These are phyloP conservation scores for Eclectus roratus DNA, from an alignment of 2,113 vertebrate genomes.

Conservation along the genomic window DNA sequence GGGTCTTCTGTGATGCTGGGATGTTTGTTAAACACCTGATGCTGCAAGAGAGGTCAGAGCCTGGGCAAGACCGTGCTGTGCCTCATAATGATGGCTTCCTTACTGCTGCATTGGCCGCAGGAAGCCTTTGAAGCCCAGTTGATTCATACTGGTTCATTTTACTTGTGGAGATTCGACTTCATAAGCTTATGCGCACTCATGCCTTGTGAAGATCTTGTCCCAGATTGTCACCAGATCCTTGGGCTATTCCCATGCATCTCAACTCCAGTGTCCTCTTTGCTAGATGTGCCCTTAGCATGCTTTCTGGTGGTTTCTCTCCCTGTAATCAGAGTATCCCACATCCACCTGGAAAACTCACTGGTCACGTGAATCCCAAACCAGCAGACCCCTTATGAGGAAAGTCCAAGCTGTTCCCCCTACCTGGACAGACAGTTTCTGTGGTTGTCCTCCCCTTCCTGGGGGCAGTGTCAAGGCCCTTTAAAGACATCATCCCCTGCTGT, in stretches of 20 bases:
- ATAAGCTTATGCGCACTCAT: neutral
- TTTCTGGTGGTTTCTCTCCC: neutral
- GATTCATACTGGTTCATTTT: neutral
- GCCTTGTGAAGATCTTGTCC: neutral
- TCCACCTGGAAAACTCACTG: neutral
- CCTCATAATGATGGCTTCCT: neutral
- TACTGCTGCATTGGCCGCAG: neutral
- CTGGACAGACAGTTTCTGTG: neutral
- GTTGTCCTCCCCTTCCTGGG: neutral
- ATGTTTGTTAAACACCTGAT: neutral
- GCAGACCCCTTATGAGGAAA: neutral
- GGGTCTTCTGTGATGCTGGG: neutral
- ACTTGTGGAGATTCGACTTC: neutral
- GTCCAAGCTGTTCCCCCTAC: rapidly evolving
- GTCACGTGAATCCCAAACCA: neutral
- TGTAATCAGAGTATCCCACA: neutral
- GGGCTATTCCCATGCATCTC: neutral
- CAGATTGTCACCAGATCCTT: neutral
- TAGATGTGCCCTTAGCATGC: neutral
- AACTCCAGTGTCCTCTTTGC: neutral
- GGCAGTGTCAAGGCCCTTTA: neutral
- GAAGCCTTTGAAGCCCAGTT: neutral
- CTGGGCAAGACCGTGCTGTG: rapidly evolving
- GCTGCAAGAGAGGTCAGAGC: neutral
- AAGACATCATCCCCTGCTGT: neutral